A percentile compares a stretch with the other conserved stretches of the same genome.
phyloP scores from a whole-genome alignment of 2,113 vertebrate species.

The Crypturellus undulatus region DNA sequence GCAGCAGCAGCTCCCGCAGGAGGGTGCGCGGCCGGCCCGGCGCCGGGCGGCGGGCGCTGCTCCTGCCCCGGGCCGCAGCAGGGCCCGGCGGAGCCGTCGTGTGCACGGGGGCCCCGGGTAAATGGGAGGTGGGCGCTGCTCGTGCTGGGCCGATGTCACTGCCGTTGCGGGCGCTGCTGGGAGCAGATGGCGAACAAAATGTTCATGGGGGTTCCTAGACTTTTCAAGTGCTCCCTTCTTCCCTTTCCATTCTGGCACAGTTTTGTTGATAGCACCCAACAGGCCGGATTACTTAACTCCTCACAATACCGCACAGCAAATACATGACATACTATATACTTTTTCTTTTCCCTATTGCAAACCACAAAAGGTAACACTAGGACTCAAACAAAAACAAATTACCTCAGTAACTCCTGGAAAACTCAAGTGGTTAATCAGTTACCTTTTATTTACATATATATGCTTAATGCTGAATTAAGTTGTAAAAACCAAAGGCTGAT shows the following conservation, averaged over 20 bases:
- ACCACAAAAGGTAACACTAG: constrained; percentile 71
- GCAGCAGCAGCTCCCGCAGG: no score
- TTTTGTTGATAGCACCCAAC: constrained; percentile 21
- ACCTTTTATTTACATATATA: constrained; percentile 85
- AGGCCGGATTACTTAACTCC: neutral
- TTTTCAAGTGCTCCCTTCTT: constrained; percentile 5
- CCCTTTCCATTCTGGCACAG: constrained; percentile 17
- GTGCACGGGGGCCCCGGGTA: neutral
- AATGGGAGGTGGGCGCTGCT: neutral
- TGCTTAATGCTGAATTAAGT: constrained; percentile 85
- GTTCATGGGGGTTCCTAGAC: neutral
- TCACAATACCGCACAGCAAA: constrained; percentile 32
- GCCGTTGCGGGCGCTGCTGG: neutral
- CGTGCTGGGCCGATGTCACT: neutral
- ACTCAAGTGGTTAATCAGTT: constrained; percentile 83
- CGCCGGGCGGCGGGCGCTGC: no score
- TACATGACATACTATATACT: constrained; percentile 3
- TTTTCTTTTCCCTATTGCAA: constrained; percentile 30
- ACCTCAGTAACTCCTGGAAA: constrained; percentile 78
- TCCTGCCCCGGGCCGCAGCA: no score
- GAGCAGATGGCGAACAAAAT: constrained; percentile 3
- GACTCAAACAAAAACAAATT: constrained; percentile 75
- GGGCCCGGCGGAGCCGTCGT: neutral
- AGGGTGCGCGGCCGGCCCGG: no score
- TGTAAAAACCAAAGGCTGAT: constrained; percentile 89